Base-by-base conservation (phyloP, 2,113 vertebrate species). In the Anser brachyrhynchus region DNA sequence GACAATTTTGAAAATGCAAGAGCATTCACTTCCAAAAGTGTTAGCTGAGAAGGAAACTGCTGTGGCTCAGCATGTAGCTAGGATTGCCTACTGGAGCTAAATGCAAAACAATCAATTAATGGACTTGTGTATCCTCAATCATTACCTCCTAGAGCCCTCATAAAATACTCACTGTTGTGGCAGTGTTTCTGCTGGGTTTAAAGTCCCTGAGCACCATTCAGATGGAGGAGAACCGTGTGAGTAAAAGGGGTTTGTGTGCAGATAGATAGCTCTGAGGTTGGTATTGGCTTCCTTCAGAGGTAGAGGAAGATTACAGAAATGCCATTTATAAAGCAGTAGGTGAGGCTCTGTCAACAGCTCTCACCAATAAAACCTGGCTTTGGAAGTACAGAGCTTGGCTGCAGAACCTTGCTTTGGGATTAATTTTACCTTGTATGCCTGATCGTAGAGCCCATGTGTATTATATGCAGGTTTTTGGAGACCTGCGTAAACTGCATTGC, bases 11-110 rank as follows among this genome's bases (percentile, higher is more conserved):
- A 95, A 95, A 95, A 90, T 93, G 52, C 5, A 43, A 57, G 23
- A 92, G 52, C 35, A 26, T 93, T 96, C 66, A 74, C 51, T 93
- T 96, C 90, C 57, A 39, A 35, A 87, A 91, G 69, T 57, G 39
- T 69, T 97, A 52, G 46, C 73, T 95, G 87, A 67, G 82, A 96
- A 91, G 93, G 92, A 74, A 80, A 83, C 80, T 96, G 77, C 82
- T 72, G 44, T 89, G 77, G 84, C 96, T 95, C 91, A 64, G 92
- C 52, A 46, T 33, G 72, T 39, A 80, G 76, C 84, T 94, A 31
- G 16, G 39, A 62, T 72, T 94, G 78, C 86, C 92, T 89, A 35
- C 84, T 81, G 83, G 61, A 95, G 86, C 83, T 87, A 96, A 93
- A 93, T 73, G 62, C 83, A 54, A 92, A 95, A 81, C 90, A 93